Evolutionary conservation across 2,888 invertebrate species (phyloP).

Genomic region (Parnassius smintheus): DNA sequence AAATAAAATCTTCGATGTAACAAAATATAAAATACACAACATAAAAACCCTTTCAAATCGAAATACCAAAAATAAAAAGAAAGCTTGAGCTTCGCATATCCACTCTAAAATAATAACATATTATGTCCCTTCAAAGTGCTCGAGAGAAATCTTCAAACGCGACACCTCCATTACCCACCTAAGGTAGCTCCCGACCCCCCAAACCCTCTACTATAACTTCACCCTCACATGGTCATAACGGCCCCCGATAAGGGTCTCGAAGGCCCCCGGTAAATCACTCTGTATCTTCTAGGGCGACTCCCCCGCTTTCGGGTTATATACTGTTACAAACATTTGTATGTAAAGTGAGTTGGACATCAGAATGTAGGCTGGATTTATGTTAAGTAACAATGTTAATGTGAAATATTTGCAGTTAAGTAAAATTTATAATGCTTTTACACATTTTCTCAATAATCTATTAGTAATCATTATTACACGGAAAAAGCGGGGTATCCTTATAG

Average conservation of each 20-base stretch:
- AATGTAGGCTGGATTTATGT: conserved; percentile 30
- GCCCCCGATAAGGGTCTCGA: conserved; percentile 76
- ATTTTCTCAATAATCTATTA: too few relatives aligned
- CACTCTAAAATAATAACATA: conserved; percentile 72
- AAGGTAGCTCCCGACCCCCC: conserved; percentile 37
- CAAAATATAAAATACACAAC: too few relatives aligned
- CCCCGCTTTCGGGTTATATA: conserved; percentile 52
- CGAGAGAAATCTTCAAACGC: conserved; percentile 53
- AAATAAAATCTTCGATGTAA: too few relatives aligned
- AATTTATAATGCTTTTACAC: too few relatives aligned
- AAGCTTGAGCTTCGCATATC: conserved; percentile 45
- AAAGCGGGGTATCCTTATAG: too few relatives aligned
- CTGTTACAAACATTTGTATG: conserved; percentile 41
- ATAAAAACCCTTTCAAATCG: conserved; percentile 6
- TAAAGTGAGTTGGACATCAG: conserved; percentile 58
- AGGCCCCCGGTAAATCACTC: conserved; percentile 78
- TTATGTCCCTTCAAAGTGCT: conserved; percentile 72
- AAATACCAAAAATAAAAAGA: conserved; percentile 55
- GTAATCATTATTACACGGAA: too few relatives aligned
- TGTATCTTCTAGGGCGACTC: conserved; percentile 71
- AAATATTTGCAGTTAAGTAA: conserved; percentile 20
- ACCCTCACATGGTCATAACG: conserved; percentile 82
- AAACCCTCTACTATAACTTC: conserved; percentile 65
- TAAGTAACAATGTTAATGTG: conserved; percentile 18
- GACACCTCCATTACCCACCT: conserved; percentile 50